These are phyloP conservation scores for Autographa pulchrina DNA, from an alignment of 2,888 invertebrate species.

Conservation along the genomic window DNA sequence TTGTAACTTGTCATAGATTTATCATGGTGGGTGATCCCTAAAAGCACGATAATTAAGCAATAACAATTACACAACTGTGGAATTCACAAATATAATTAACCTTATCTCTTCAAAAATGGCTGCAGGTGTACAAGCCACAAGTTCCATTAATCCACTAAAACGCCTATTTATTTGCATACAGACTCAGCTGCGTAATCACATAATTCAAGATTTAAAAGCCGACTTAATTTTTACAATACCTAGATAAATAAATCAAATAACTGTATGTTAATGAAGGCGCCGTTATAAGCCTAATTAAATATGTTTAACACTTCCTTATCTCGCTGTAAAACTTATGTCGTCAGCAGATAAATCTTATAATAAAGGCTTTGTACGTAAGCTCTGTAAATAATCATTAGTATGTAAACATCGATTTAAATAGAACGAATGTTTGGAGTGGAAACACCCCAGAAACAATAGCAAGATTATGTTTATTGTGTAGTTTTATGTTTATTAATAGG, in stretches of 20 bases:
- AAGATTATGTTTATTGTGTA: conserved; percentile 15
- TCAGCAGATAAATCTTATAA: conserved; percentile 51
- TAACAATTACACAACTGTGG: no score
- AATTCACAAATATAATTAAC: no score
- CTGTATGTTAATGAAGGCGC: conserved; percentile 60
- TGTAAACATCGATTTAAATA: conserved; percentile 62
- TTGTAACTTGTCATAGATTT: no score
- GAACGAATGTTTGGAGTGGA: conserved; percentile 71
- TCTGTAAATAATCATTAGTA: conserved; percentile 33
- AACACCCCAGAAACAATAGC: conserved; percentile 58
- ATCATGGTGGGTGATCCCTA: no score
- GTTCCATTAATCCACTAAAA: background rate
- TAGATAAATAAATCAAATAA: conserved; percentile 39
- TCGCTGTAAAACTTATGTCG: conserved; percentile 34
- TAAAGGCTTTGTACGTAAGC: conserved; percentile 59
- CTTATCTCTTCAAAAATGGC: background rate
- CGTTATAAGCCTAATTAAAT: conserved; percentile 63
- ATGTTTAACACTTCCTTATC: conserved; percentile 59
- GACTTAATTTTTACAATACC: background rate
- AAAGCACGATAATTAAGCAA: no score
- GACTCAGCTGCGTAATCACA: background rate
- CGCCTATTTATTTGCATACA: background rate
- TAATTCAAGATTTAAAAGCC: background rate
- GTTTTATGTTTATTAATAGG: conserved; percentile 25
- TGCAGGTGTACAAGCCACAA: background rate